phyloP scores from a whole-genome alignment of 1,140 invertebrate species.

The Drosophila athabasca region DNA sequence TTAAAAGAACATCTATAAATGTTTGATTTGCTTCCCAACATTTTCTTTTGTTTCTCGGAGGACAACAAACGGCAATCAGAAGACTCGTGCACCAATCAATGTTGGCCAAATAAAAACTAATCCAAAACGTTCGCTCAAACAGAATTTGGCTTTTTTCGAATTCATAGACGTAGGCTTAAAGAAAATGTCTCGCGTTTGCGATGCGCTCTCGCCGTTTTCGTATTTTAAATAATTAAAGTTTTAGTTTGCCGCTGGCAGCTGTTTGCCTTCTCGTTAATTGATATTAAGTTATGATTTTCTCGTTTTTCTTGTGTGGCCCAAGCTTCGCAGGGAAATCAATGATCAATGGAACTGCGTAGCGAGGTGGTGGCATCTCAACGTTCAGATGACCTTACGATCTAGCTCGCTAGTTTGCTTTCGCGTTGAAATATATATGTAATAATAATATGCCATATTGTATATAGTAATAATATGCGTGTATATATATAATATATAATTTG shows the following conservation, averaged over 20 bases:
- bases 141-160: conserved; percentile 7
- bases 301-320: conserved; percentile 16
- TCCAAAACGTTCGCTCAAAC: conserved; percentile 25
- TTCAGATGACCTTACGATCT: conserved; percentile 37
- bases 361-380: conserved; percentile 49
- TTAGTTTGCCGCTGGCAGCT: conserved; percentile 69
- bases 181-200: conserved; percentile 19
- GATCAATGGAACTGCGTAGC: conserved; percentile 55
- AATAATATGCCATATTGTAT: conserved; percentile 19
- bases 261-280: conserved; percentile 64
- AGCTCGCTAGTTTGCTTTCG: conserved; percentile 53
- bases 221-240: conserved; percentile 56
- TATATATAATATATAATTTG: conserved; percentile 67
- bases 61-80: conserved; percentile 71
- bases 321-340: conserved; percentile 8
- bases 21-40: conserved; percentile 53
- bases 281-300: conserved; percentile 52
- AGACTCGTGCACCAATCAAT: conserved; percentile 60
- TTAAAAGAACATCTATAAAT: conserved; percentile 74
- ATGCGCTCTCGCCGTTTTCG: conserved; percentile 11
- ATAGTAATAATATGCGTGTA: conserved; percentile 67
- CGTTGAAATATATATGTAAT: conserved; percentile 36
- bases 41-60: conserved; percentile 47
- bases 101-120: conserved; percentile 42
- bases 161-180: conserved; percentile 13